Base-by-base conservation (phyloP, 2,797 vertebrate species). In the Sciurus vulgaris region DNA sequence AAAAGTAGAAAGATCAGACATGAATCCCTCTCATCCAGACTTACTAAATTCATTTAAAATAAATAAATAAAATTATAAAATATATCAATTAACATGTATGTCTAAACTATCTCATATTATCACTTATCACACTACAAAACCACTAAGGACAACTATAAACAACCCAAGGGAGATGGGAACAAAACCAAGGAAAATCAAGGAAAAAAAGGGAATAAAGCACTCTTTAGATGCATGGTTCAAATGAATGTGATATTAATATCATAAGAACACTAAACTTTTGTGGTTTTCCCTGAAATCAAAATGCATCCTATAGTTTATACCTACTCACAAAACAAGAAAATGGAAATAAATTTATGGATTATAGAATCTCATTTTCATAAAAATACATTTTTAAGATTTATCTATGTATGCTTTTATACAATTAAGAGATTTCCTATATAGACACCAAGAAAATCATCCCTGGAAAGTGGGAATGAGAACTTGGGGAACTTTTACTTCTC, bases 21-120 rank as follows among this genome's bases (percentile, higher is more conserved):
- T 17, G 8, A 92, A 89, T 28, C 26, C n/a, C 47, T 35, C 59
- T 83, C 41, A 87, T 73, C 89, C 72, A 92, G 7, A 63, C 33
- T 28, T 79, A 94, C 49, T 81, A 94, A 89, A 86, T 8, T 20
- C 61, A 92, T 87, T 93, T 90, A 90, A 73, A 92, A 89, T 6
- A 82, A 84, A 86, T 65, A 73, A 92, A 89, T 6, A 11, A 5
- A 56, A 82, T 59, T 79, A 89, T 63, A 73, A 49, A 78, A 88
- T 41, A 88, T 41, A 73, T 38, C 77, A 73, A 24, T 63, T 59
- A 59, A 24, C 14, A 56, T 49, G 69, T 28, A n/a, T 67, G 26
- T 26, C 69, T 70, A 47, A 30, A 72, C 7, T 30, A 35, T 33
- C 38, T 93, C 63, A 26, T 14, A n/a, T 54, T 44, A 26, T 56